phyloP scores from a whole-genome alignment of 2,113 vertebrate genomes.

The Brachyistius frenatus region DNA sequence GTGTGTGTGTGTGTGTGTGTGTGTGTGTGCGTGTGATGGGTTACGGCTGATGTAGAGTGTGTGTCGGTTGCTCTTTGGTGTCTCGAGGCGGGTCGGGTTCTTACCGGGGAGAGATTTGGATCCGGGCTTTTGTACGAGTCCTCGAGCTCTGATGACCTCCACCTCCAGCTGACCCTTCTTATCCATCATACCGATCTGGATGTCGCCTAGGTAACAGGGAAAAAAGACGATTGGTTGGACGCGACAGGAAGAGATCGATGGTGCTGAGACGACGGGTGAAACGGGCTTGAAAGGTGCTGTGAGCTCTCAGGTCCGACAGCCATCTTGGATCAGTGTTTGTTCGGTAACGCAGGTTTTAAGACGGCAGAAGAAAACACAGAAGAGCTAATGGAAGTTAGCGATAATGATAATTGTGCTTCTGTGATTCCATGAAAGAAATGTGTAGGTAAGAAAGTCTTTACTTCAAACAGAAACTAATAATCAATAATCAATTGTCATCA shows the following conservation, averaged over 20 bases:
- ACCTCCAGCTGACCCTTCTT: slow-evolving; percentile 98
- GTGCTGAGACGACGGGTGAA: background rate
- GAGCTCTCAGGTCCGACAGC: no score
- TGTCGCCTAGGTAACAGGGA: slow-evolving; percentile 88
- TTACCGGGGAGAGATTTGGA: slow-evolving; percentile 98
- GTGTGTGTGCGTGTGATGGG: background rate
- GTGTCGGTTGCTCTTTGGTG: no score
- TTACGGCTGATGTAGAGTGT: background rate
- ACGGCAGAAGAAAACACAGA: no score
- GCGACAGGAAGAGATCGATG: background rate
- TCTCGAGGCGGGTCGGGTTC: slow-evolving; percentile 2
- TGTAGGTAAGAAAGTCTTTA: no score
- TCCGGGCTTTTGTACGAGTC: slow-evolving; percentile 95
- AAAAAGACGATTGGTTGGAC: background rate
- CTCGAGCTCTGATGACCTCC: slow-evolving; percentile 97
- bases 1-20: background rate
- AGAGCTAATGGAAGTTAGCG: no score
- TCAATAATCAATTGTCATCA: no score
- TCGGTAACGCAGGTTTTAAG: no score
- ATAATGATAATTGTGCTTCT: no score
- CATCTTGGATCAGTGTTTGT: no score
- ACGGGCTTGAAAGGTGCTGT: background rate
- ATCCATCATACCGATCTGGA: slow-evolving; percentile 98
- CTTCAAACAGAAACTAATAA: no score
- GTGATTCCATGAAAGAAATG: no score